Conservation (phyloP, 2,113 vertebrate species). For the Pholis gunnellus region DNA sequence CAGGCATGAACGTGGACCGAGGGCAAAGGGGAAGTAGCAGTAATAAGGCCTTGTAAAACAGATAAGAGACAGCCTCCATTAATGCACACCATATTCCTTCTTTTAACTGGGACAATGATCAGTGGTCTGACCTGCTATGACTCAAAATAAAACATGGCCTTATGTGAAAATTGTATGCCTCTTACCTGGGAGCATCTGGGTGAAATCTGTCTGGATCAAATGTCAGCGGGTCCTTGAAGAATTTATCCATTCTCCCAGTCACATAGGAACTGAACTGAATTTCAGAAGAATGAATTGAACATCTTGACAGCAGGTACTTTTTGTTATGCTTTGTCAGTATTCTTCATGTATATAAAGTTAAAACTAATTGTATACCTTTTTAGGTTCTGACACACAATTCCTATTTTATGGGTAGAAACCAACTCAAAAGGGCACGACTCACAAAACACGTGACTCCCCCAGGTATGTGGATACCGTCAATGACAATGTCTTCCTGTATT, state of each 20-base stretch:
- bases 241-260: conserved; percentile 88
- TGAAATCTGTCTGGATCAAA: conserved; percentile 94
- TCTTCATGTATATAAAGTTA: neutral
- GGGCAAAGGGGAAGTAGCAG: conserved; percentile 90
- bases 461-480: conserved; percentile 86
- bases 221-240: conserved; percentile 90
- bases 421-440: conserved; percentile 24
- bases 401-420: neutral
- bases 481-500: conserved; percentile 78
- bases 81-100: neutral
- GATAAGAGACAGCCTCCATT: neutral
- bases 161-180: neutral
- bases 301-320: neutral
- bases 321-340: neutral
- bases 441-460: conserved; percentile 54
- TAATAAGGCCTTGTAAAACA: conserved; percentile 80
- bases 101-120: neutral
- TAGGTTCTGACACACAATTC: neutral
- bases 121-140: neutral
- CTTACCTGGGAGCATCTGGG: conserved; percentile 91
- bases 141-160: neutral
- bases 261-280: conserved; percentile 87
- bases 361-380: neutral
- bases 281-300: neutral
- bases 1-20: conserved; percentile 91